Evolutionary conservation across 37 sponge, comb jelly and placozoan species (phyloP), one percentile per base, ranked within the genome.

Genomic region (Lycopodina hypogea): DNA sequence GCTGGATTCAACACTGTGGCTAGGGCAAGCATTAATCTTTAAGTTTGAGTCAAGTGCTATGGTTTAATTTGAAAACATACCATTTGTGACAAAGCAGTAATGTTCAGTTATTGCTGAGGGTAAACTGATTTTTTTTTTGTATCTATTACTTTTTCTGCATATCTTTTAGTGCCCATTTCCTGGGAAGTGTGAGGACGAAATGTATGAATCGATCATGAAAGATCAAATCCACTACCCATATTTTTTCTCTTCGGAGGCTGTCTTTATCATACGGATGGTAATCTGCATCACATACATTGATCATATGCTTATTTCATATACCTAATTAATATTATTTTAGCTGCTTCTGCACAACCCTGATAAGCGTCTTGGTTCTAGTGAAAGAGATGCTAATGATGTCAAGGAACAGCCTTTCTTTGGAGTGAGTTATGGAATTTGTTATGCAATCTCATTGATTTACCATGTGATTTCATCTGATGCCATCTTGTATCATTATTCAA

Each of bases 181-280:
- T 65, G 99, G 99, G 22, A 95, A 97, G 28, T 95, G 93, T 77
- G 99, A 97, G 74, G 99, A 97, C 63, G 99, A 97, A 45, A 95
- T 97, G 50, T 97, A 95, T 83, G 99, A 97, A 78, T 87, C 91
- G 62, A 97, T 97, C 58, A 95, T 97, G 72, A 97, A 97, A 77
- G 99, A 97, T 65, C 93, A 95, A 56, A 95, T 97, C 17, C 91
- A 91, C 38, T 97, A 97, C 60, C 99, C 99, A 35, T 74, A 91
- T 0, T 97, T 94, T 82, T 86, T 97, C 59, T 95, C 96, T 18
- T 84, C 86, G 6, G 99, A 97, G 71, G 86, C 96, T 42, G 92
- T 95, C 32, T 90, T 93, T 26, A 92, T 97, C 81, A 97, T 97
- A 93, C 81, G 99, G 68, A 95, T 90, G 81, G 95, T 94, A 11